A percentile compares a stretch with the other conserved stretches of the same genome.
phyloP scores from a whole-genome alignment of 1,140 invertebrate species.

The Drosophila rufa region DNA sequence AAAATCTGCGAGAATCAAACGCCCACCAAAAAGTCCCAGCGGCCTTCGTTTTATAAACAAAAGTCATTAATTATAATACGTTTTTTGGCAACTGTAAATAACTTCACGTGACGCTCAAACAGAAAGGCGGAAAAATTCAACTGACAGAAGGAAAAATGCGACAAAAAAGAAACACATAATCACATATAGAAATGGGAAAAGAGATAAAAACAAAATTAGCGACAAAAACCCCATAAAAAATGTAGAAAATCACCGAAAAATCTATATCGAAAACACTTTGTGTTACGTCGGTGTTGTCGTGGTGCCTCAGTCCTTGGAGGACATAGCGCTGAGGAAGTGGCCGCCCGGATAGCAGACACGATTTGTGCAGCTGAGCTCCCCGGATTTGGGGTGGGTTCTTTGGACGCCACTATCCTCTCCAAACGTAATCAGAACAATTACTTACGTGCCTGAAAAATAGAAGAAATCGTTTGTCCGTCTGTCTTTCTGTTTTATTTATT shows the following conservation, averaged over 20 bases:
- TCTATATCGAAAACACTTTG: not conserved
- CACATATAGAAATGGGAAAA: not conserved
- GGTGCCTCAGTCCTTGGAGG: too few species aligned
- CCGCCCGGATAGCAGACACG: too few species aligned
- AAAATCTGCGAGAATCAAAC: conserved; percentile 28
- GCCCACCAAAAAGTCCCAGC: conserved; percentile 10
- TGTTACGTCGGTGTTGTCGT: too few species aligned
- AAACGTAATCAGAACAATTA: too few species aligned
- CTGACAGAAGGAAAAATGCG: conserved; percentile 1
- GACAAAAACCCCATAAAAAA: conserved; percentile 38
- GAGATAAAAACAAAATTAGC: conserved; percentile 26
- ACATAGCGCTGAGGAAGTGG: too few species aligned
- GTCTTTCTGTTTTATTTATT: too few species aligned
- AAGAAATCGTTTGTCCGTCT: too few species aligned
- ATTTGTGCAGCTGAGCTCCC: too few species aligned
- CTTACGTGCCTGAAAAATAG: too few species aligned
- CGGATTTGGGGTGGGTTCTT: too few species aligned
- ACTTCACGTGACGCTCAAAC: conserved; percentile 69
- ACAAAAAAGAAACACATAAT: not conserved
- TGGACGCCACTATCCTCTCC: too few species aligned
- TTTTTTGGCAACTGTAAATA: conserved; percentile 63
- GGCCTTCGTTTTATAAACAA: conserved; percentile 51
- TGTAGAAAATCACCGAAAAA: conserved; percentile 1
- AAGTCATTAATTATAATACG: conserved; percentile 73
- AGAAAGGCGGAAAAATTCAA: conserved; percentile 42